Percentiles rank a stretch among this genome's conserved stretches.
phyloP scores from a whole-genome alignment of 2,113 vertebrate genomes.

The Xiphias gladius region DNA sequence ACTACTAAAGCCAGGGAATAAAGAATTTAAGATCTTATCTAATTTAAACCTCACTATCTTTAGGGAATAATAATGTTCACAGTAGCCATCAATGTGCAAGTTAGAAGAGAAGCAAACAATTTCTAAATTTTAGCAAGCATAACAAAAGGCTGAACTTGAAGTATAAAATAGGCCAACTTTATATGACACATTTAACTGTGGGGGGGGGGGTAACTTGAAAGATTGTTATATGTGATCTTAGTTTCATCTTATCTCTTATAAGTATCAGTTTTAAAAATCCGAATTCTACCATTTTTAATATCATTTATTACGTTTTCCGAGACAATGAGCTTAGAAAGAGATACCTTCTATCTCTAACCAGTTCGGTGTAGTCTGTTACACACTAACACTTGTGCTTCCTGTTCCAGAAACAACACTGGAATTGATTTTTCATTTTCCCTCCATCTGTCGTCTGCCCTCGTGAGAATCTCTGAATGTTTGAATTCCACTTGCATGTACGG shows the following conservation, averaged over 20 bases:
- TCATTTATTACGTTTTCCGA: background rate
- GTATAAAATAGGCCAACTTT: background rate
- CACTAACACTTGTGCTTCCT: constrained; percentile 15
- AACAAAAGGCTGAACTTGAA: background rate
- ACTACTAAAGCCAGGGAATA: background rate
- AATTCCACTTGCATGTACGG: background rate
- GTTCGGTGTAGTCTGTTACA: background rate
- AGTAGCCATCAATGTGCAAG: background rate
- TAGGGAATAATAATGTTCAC: background rate
- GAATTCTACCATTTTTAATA: background rate
- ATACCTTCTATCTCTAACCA: background rate
- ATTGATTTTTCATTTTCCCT: constrained; percentile 21
- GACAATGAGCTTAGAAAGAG: background rate
- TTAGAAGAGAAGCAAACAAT: background rate
- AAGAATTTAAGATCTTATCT: background rate
- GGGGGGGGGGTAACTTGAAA: too few relatives aligned
- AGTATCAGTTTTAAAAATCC: background rate
- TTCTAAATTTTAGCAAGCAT: background rate
- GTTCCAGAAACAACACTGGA: constrained; percentile 4
- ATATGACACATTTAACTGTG: background rate
- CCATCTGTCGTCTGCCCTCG: constrained; percentile 7
- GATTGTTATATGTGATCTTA: background rate
- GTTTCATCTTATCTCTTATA: background rate
- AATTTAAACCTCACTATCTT: background rate
- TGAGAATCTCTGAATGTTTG: constrained; percentile 14